Evolutionary conservation across 53 echinoderm and acorn worm genomes (phyloP).

Genomic region (Echinarachnius parma): DNA sequence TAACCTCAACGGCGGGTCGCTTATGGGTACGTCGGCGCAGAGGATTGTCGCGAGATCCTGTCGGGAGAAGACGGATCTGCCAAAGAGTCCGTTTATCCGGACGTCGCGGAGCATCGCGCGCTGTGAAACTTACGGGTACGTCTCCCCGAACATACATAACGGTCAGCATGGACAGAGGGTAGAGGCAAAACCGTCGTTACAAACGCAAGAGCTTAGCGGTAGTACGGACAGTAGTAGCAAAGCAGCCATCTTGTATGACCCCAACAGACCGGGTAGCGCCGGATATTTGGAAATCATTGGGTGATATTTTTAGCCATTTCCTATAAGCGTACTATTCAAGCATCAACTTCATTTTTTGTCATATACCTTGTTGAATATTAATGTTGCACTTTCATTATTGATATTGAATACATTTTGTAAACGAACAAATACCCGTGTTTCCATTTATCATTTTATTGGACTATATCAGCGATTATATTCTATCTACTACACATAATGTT

Average conservation of each 20-base stretch:
- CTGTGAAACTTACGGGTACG: slow-evolving; percentile 41
- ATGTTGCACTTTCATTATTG: no score
- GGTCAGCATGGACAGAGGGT: background rate
- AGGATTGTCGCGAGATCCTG: slow-evolving; percentile 30
- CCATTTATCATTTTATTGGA: no score
- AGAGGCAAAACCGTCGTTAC: background rate
- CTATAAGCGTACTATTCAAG: no score
- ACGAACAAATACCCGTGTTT: no score
- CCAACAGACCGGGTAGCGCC: slow-evolving; percentile 35
- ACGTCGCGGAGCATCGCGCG: slow-evolving; percentile 41
- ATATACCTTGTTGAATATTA: no score
- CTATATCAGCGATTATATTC: no score
- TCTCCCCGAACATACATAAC: slow-evolving; percentile 33
- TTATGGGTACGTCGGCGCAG: slow-evolving; percentile 16
- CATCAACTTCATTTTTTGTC: no score
- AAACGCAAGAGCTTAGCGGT: slow-evolving; percentile 19
- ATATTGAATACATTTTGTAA: no score
- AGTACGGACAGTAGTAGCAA: slow-evolving; percentile 29
- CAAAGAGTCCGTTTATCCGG: slow-evolving; percentile 19
- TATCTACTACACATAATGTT: no score
- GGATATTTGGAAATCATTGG: slow-evolving; percentile 44
- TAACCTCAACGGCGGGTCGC: slow-evolving; percentile 31
- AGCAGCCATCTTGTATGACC: slow-evolving; percentile 29
- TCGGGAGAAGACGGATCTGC: slow-evolving; percentile 27
- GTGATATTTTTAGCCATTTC: background rate